Evolutionary conservation across 2,888 invertebrate species (phyloP).

Genomic region (Cistogaster globosa): DNA sequence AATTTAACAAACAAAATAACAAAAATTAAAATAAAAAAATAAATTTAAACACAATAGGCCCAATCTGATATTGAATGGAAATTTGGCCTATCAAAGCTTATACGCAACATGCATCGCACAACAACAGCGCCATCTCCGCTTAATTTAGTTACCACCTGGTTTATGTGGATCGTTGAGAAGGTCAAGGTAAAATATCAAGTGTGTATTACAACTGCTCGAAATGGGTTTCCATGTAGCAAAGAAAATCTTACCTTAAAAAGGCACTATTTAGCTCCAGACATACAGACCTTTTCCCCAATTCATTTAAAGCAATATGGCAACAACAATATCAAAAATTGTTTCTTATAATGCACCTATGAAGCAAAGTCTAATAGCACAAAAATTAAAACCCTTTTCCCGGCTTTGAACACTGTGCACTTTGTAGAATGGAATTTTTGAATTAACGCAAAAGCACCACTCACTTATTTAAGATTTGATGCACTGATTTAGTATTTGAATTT

Average conservation of each 20-base stretch:
- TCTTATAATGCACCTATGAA: constrained; percentile 17
- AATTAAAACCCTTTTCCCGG: background rate
- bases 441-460: background rate
- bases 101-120: constrained; percentile 98
- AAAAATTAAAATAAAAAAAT: constrained; percentile 64
- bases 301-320: constrained; percentile 82
- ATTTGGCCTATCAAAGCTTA: constrained; percentile 98
- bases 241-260: constrained; percentile 49
- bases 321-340: constrained; percentile 65
- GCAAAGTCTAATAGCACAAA: background rate
- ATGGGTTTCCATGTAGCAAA: constrained; percentile 52
- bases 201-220: constrained; percentile 76
- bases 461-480: constrained; percentile 8
- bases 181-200: constrained; percentile 86
- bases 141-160: constrained; percentile 97
- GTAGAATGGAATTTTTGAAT: background rate
- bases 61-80: constrained; percentile 99
- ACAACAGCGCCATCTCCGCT: constrained; percentile 98
- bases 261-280: constrained; percentile 24
- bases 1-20: constrained; percentile 56
- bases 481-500: background rate
- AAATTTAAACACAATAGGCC: constrained; percentile 85
- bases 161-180: constrained; percentile 91
- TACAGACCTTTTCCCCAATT: constrained; percentile 81
- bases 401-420: constrained; percentile 15